Evolutionary conservation across 2,113 vertebrate species (phyloP).

Genomic region (Megaceryle torquata): DNA sequence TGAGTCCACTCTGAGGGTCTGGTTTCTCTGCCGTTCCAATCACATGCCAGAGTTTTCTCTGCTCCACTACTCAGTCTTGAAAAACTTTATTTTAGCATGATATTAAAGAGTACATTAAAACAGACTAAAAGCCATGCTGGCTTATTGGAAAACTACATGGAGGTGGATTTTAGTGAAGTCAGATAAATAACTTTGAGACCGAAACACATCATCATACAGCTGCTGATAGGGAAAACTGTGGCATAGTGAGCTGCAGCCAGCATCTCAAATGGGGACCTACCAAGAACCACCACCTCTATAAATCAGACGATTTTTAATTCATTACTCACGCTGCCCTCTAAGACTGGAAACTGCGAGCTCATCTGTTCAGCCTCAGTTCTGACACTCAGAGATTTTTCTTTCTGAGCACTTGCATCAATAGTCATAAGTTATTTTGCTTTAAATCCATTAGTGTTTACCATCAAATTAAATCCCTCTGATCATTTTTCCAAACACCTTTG

Average conservation of each 20-base stretch:
- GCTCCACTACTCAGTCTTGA: fast-evolving
- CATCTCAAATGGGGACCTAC: fast-evolving
- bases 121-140: background rate
- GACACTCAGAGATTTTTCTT: background rate
- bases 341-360: background rate
- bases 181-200: fast-evolving
- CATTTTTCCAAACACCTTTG: background rate
- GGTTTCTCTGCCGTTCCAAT: fast-evolving
- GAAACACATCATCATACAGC: fast-evolving
- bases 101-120: background rate
- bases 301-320: background rate
- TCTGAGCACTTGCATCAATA: background rate
- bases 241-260: background rate
- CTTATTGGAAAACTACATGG: fast-evolving
- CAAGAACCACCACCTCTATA: background rate
- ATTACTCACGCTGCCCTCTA: background rate
- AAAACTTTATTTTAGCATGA: background rate
- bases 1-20: fast-evolving
- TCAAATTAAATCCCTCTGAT: background rate
- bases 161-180: background rate
- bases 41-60: fast-evolving
- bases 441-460: background rate
- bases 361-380: background rate
- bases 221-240: too few relatives aligned
- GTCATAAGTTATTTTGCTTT: background rate